phyloP scores from a whole-genome alignment of 2,113 vertebrate genomes.

The Serilophus lunatus region DNA sequence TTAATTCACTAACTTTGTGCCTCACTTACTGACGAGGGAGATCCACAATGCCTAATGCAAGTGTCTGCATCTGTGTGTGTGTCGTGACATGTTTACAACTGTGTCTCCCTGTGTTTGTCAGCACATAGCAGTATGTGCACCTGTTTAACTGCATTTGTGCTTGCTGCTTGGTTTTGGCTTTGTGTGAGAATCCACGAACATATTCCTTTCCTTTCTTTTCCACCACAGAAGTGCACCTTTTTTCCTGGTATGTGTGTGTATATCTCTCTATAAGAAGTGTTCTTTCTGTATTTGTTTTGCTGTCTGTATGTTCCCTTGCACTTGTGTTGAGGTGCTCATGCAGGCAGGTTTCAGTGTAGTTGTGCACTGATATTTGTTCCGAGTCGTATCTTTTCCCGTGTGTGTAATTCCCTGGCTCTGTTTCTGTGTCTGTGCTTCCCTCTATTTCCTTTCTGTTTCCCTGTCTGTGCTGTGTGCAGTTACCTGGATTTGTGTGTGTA shows the following conservation, averaged over 20 bases:
- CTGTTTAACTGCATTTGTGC: not conserved
- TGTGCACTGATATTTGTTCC: not conserved
- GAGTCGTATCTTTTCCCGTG: not conserved
- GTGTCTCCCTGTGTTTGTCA: not conserved
- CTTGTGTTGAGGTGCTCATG: not conserved
- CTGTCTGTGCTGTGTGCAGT: not conserved
- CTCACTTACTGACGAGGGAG: accelerated
- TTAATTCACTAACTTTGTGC: not conserved
- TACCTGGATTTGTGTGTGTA: conserved; percentile 37
- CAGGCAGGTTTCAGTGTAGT: not conserved
- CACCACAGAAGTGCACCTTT: not conserved
- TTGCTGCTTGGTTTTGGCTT: not conserved
- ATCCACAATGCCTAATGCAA: not conserved
- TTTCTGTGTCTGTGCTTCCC: not conserved
- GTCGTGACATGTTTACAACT: not conserved
- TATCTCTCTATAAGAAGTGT: not conserved
- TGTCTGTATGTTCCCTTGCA: not conserved
- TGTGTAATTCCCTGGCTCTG: conserved; percentile 17
- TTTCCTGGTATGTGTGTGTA: not conserved
- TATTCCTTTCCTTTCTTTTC: not conserved
- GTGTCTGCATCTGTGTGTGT: not conserved
- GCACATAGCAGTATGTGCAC: not conserved
- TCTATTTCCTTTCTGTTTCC: not conserved
- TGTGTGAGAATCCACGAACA: not conserved
- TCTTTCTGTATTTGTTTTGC: not conserved